These are phyloP conservation scores for Drosophila mulleri DNA, from an alignment of 2,888 invertebrate species.

Conservation along the genomic window DNA sequence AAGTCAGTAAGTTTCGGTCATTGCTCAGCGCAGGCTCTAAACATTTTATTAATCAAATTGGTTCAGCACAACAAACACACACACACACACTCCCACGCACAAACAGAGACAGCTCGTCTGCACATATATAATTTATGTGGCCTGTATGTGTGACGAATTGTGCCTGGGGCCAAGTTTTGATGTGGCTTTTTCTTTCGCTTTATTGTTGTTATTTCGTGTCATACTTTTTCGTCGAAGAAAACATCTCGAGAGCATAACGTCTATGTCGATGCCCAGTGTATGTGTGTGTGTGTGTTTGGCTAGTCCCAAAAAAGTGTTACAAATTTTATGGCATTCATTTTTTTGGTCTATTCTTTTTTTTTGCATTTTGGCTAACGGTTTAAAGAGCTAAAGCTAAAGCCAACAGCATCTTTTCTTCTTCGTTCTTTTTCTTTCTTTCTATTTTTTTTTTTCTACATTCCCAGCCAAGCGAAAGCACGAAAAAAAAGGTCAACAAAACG, in stretches of 20 bases:
- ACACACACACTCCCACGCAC: conserved; percentile 5
- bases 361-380: conserved; percentile 47
- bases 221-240: conserved; percentile 10
- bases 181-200: conserved; percentile 42
- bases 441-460: not conserved
- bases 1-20: conserved; percentile 74
- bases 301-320: conserved; percentile 72
- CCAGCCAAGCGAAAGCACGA: not conserved
- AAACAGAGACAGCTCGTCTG: not conserved
- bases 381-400: conserved; percentile 44
- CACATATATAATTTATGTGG: conserved; percentile 70
- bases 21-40: conserved; percentile 66
- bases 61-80: conserved; percentile 28
- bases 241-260: conserved; percentile 39
- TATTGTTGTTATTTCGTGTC: conserved; percentile 43
- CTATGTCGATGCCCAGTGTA: conserved; percentile 18
- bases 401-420: conserved; percentile 10
- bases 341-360: conserved; percentile 44
- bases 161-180: conserved; percentile 74
- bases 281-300: conserved; percentile 16
- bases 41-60: conserved; percentile 80
- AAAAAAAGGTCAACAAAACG: conserved; percentile 68
- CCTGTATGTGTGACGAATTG: conserved; percentile 78
- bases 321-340: conserved; percentile 78
- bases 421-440: not conserved